These are phyloP conservation scores for Ceratosolen solmsi DNA, from an alignment of 1,140 invertebrate genomes.

Conservation along the genomic window DNA sequence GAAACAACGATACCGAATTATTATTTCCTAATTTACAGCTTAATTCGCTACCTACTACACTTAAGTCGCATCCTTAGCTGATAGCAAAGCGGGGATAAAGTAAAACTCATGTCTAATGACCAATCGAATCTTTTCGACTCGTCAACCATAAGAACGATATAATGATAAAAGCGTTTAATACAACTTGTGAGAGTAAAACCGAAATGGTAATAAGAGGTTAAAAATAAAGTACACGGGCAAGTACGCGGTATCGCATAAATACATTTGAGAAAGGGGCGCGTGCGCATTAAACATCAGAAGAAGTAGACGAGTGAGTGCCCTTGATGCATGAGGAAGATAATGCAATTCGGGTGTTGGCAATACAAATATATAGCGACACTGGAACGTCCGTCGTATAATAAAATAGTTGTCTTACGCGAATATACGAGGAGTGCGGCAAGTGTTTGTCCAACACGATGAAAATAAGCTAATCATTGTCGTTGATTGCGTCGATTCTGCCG, in stretches of 20 bases:
- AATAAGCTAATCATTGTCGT: constrained; percentile 29
- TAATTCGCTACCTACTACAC: too few species aligned
- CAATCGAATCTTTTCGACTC: too few species aligned
- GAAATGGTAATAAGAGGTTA: not conserved
- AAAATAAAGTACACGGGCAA: too few species aligned
- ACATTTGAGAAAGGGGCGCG: not conserved
- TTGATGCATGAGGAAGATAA: constrained; percentile 39
- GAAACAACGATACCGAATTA: too few species aligned
- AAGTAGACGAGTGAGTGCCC: not conserved
- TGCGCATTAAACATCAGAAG: not conserved
- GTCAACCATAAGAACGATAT: too few species aligned
- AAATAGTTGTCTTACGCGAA: not conserved
- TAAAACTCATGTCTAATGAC: too few species aligned
- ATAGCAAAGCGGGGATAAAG: too few species aligned
- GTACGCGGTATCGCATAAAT: not conserved
- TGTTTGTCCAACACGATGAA: constrained; percentile 19
- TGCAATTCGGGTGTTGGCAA: constrained; percentile 39
- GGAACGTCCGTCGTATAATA: not conserved
- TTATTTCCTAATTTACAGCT: too few species aligned
- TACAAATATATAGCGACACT: constrained; percentile 30
- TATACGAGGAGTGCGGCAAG: not conserved
- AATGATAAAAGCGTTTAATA: not conserved
- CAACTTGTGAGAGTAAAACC: not conserved
- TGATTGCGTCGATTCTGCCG: constrained; percentile 19
- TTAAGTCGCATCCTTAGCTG: too few species aligned